phyloP scores from a whole-genome alignment of 2,113 vertebrate genomes.

The Dendropsophus ebraccatus region DNA sequence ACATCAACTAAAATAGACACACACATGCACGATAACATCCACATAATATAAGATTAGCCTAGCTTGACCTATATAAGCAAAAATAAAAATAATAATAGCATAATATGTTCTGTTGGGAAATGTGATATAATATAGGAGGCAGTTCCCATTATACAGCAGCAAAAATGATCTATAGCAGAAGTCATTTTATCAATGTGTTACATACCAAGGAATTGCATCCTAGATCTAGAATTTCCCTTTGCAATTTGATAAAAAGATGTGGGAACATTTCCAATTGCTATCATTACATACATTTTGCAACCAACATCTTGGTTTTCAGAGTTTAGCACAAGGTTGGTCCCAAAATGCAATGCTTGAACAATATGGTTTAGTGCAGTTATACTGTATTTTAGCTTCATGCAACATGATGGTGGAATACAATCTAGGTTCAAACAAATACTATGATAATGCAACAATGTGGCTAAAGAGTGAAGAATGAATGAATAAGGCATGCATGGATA shows the following conservation, averaged over 20 bases:
- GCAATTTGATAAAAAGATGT: not conserved
- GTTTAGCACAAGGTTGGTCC: not conserved
- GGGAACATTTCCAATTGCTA: not conserved
- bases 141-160: not conserved
- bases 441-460: not conserved
- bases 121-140: not conserved
- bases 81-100: too few species aligned
- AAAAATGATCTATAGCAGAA: not conserved
- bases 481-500: constrained; percentile 74
- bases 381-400: not conserved
- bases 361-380: not conserved
- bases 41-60: too few species aligned
- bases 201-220: not conserved
- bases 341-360: not conserved
- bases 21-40: too few species aligned
- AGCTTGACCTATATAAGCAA: too few species aligned
- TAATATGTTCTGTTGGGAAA: not conserved
- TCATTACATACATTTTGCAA: not conserved
- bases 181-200: not conserved
- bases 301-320: not conserved
- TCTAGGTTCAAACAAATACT: not conserved
- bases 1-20: too few species aligned
- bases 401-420: not conserved
- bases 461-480: constrained; percentile 58
- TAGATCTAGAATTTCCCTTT: not conserved